These are phyloP conservation scores for Petrocephalus microphthalmus DNA, from an alignment of 2,113 vertebrate genomes.

Conservation along the genomic window DNA sequence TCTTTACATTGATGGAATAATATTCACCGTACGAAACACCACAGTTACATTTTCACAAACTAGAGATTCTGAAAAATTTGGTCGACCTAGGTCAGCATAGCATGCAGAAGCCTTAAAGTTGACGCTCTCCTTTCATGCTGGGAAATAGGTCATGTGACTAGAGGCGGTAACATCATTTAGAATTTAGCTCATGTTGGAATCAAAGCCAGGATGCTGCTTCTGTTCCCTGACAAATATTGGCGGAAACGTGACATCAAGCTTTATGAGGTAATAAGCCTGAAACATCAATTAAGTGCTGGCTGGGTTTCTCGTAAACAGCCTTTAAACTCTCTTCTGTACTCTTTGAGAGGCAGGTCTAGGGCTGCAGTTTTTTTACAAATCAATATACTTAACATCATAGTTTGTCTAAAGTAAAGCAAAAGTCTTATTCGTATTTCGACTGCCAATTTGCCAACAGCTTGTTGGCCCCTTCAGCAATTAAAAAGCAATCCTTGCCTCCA, in stretches of 20 bases:
- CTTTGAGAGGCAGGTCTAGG: neutral
- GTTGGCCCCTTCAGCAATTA: neutral
- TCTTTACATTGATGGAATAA: neutral
- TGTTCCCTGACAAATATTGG: neutral
- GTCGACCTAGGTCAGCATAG: neutral
- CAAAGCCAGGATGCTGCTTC: neutral
- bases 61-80: neutral
- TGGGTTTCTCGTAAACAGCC: neutral
- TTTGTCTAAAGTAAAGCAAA: neutral
- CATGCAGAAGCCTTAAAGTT: neutral
- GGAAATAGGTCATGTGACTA: neutral
- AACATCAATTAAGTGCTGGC: neutral
- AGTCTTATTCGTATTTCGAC: neutral
- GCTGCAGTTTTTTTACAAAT: neutral
- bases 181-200: neutral
- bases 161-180: neutral
- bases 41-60: neutral
- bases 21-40: neutral
- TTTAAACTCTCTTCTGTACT: neutral
- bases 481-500: neutral
- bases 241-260: neutral
- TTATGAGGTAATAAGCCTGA: neutral
- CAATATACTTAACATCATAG: neutral
- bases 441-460: neutral
- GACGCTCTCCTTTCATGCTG: neutral